Base-by-base conservation (phyloP, 2,797 vertebrate species). In the Spinibarbus caldwelli region DNA sequence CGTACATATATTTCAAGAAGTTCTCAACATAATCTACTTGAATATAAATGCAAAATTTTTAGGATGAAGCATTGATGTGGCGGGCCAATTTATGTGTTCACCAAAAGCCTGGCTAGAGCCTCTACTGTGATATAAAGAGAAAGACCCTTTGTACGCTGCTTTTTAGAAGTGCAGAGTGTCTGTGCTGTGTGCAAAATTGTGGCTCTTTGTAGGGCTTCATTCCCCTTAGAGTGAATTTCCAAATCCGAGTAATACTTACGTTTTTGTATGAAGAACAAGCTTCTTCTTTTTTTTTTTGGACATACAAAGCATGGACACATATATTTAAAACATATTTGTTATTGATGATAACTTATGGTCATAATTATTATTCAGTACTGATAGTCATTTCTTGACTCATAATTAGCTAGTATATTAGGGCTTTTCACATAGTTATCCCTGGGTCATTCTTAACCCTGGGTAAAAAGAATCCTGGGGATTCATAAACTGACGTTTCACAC, bases 1-100 rank as follows among this genome's bases (percentile, higher is more conserved):
- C 82, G 64, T 68, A 45, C 67, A 82, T 87, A 85, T 72, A 85
- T 86, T 87, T 86, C 67, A 75, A 47, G 70, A 86, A 41, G 45
- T 82, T 78, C 34, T 66, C 36, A 21, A 78, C 80, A 80, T 84
- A 85, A 80, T 77, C 83, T 78, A 64, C 77, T 83, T 85, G 45
- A 85, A 73, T 85, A 78, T 78, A 75, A 85, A 88, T 71, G 79
- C 43, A 47, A 36, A 54, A 72, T 77, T 31, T 52, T 80, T 54
- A 68, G 62, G 31, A 78, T 84, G 78, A 78, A 85, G 71, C 81
- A 80, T 14, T 80, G 76, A 80, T 84, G 49, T 86, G 54, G 41
- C 38, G 78, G 70, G 76, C 43, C 72, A 84, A 83, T 87, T 84
- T 80, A 77, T 85, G 54, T 78, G 54, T 71, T 49, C 45, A 12